These are phyloP conservation scores for Drosophila repletoides DNA, from an alignment of 1,140 invertebrate species.

Conservation along the genomic window DNA sequence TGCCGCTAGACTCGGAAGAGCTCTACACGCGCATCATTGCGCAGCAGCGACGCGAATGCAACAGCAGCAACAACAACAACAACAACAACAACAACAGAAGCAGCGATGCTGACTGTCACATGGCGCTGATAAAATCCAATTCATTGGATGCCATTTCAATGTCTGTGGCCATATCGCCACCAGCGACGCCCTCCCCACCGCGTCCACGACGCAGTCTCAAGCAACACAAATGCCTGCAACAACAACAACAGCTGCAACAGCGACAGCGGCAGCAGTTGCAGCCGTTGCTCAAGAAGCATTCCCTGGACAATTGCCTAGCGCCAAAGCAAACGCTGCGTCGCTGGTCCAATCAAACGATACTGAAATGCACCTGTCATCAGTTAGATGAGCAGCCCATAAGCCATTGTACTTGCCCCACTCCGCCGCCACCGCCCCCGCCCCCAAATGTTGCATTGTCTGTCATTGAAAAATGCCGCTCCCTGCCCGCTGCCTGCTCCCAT, in stretches of 20 bases:
- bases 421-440: background rate
- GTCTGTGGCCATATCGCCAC: conserved; percentile 61
- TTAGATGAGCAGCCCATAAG: conserved; percentile 36
- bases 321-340: conserved; percentile 51
- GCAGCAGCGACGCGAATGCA: conserved; percentile 49
- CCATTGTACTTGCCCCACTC: conserved; percentile 34
- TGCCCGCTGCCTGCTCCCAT: conserved; percentile 37
- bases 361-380: conserved; percentile 63
- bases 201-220: conserved; percentile 70
- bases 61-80: background rate
- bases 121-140: conserved; percentile 68
- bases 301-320: conserved; percentile 52
- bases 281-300: conserved; percentile 50
- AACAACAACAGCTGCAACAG: conserved; percentile 34
- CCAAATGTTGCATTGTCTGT: conserved; percentile 24
- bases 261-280: conserved; percentile 7
- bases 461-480: conserved; percentile 58
- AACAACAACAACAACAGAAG: conserved; percentile 3
- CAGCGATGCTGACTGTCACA: conserved; percentile 39
- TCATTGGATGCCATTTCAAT: conserved; percentile 77
- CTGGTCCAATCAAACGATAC: conserved; percentile 71
- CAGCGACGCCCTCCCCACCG: conserved; percentile 63
- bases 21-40: conserved; percentile 76
- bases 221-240: conserved; percentile 68
- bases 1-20: conserved; percentile 78